phyloP scores from a whole-genome alignment of 2,888 invertebrate species.

The Megalurothrips usitatus region DNA sequence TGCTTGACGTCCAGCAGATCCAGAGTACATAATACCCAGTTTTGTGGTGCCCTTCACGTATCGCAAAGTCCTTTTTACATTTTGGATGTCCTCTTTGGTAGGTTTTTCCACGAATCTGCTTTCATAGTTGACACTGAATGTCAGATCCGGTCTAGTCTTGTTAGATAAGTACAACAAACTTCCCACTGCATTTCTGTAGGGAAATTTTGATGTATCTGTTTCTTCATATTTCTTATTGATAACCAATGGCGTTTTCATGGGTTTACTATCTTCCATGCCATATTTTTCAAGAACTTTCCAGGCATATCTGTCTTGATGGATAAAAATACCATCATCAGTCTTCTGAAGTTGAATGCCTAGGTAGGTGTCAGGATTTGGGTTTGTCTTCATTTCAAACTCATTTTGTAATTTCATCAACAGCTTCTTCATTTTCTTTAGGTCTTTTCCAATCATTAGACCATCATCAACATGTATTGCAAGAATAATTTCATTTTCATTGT shows the following conservation, averaged over 20 bases:
- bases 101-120: conserved; percentile 37
- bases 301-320: conserved; percentile 35
- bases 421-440: conserved; percentile 32
- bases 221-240: background rate
- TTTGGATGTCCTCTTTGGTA: conserved; percentile 34
- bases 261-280: background rate
- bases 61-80: conserved; percentile 33
- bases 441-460: conserved; percentile 32
- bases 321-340: conserved; percentile 33
- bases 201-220: conserved; percentile 30
- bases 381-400: background rate
- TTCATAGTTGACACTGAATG: conserved; percentile 35
- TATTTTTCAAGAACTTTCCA: conserved; percentile 29
- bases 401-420: background rate
- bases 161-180: conserved; percentile 36
- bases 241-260: conserved; percentile 14
- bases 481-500: conserved; percentile 30
- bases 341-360: conserved; percentile 19
- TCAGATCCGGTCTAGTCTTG: conserved; percentile 35
- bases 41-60: conserved; percentile 30
- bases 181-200: conserved; percentile 38
- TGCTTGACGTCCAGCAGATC: background rate
- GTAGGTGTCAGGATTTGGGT: background rate
- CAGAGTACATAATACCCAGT: conserved; percentile 28
- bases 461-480: conserved; percentile 35